These are phyloP conservation scores for Barnardius zonarius DNA, from an alignment of 2,113 vertebrate species.

Conservation along the genomic window DNA sequence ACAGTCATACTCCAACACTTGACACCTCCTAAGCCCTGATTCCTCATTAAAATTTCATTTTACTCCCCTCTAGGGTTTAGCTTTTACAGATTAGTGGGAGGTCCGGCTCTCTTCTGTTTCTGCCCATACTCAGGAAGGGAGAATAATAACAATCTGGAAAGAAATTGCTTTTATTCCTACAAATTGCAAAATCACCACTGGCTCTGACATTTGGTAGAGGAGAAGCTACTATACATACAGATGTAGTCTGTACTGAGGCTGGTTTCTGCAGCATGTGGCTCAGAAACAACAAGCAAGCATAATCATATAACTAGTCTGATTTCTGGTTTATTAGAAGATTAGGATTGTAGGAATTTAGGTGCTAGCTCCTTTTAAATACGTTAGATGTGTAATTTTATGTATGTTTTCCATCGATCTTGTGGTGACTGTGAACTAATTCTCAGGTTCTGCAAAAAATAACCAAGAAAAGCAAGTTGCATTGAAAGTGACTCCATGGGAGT, in stretches of 20 bases:
- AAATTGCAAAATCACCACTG: background rate
- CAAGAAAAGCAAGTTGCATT: background rate
- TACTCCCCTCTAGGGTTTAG: background rate
- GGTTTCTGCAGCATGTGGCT: background rate
- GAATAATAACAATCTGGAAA: conserved; percentile 44
- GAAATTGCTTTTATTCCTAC: background rate
- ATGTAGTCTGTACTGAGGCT: background rate
- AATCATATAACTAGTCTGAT: background rate
- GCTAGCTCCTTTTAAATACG: background rate
- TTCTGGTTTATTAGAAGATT: background rate
- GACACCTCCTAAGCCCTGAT: conserved; percentile 4
- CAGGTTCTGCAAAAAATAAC: background rate
- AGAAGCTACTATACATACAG: background rate
- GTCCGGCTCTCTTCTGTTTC: conserved; percentile 32
- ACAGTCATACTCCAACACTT: background rate
- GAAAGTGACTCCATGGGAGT: background rate
- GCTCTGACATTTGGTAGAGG: background rate
- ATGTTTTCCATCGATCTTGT: background rate
- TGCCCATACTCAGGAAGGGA: background rate
- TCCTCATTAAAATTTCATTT: conserved; percentile 29
- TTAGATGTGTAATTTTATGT: background rate
- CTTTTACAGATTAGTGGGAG: conserved; percentile 28
- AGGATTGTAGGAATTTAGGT: background rate
- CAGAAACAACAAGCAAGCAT: background rate
- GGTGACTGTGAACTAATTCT: background rate